Conservation (phyloP, 1,140 invertebrate species). For the Odontomachus brunneus region DNA sequence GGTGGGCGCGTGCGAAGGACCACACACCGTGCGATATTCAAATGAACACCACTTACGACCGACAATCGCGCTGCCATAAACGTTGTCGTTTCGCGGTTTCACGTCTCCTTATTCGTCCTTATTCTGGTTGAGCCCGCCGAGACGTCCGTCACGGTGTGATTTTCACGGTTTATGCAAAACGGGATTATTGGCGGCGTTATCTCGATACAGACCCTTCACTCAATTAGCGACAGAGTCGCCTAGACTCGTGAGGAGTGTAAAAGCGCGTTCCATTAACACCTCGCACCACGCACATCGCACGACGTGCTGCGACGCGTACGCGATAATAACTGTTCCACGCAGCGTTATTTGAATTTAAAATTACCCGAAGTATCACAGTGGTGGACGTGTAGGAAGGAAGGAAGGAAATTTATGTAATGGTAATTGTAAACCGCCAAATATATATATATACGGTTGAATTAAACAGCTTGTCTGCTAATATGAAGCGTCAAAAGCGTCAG, state of each 20-base stretch:
- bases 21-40: constrained; percentile 76
- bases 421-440: background rate
- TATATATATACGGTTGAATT: background rate
- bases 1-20: constrained; percentile 63
- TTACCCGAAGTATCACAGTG: background rate
- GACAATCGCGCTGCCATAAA: constrained; percentile 70
- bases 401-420: background rate
- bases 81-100: constrained; percentile 64
- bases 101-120: constrained; percentile 70
- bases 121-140: constrained; percentile 45
- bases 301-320: background rate
- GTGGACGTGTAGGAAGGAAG: background rate
- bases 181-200: constrained; percentile 22
- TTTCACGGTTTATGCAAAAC: constrained; percentile 50
- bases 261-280: constrained; percentile 44
- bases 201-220: constrained; percentile 6
- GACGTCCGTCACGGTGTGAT: constrained; percentile 11
- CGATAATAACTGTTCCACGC: background rate
- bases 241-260: constrained; percentile 17
- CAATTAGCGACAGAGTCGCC: constrained; percentile 38
- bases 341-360: constrained; percentile 6
- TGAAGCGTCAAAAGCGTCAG: background rate
- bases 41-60: constrained; percentile 68
- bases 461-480: background rate
- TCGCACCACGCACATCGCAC: background rate